Percentiles rank a stretch among this genome's conserved stretches.
Conservation (phyloP, 2,888 invertebrate species). For the Dryadula phaetusa region DNA sequence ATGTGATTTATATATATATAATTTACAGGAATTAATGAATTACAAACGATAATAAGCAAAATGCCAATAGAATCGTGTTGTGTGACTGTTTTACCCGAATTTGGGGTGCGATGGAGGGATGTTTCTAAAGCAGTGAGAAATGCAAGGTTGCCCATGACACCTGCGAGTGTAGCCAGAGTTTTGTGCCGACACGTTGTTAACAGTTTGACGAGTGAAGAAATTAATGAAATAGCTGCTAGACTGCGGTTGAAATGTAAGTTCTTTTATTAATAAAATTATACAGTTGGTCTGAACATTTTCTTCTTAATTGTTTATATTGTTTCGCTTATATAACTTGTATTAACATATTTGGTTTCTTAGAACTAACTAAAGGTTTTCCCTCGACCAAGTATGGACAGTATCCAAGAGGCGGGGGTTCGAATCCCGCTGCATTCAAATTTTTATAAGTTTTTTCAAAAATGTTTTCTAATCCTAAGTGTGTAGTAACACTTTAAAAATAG, state of each 20-base stretch:
- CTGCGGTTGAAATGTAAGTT: constrained; percentile 62
- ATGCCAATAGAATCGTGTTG: constrained; percentile 63
- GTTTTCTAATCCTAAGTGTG: too few relatives aligned
- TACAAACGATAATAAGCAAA: constrained; percentile 59
- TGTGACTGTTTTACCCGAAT: constrained; percentile 59
- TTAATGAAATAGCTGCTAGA: constrained; percentile 58
- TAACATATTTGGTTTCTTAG: too few relatives aligned
- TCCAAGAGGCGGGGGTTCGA: too few relatives aligned
- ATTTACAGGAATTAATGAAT: constrained; percentile 49
- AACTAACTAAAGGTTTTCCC: too few relatives aligned
- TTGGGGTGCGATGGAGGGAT: constrained; percentile 66
- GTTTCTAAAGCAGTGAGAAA: constrained; percentile 58
- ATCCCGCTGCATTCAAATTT: too few relatives aligned
- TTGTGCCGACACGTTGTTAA: constrained; percentile 57
- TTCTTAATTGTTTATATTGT: too few relatives aligned
- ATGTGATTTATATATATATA: too few relatives aligned
- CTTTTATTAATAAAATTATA: too few relatives aligned
- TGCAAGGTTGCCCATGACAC: constrained; percentile 61
- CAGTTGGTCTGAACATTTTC: background rate
- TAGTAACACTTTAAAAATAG: too few relatives aligned
- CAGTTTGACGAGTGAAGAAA: constrained; percentile 54
- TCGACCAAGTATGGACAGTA: too few relatives aligned
- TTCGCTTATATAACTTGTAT: too few relatives aligned
- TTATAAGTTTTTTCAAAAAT: too few relatives aligned
- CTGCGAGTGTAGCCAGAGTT: constrained; percentile 61